Evolutionary conservation across 2,113 vertebrate species (phyloP).

Genomic region (Muntiacus muntjak): DNA sequence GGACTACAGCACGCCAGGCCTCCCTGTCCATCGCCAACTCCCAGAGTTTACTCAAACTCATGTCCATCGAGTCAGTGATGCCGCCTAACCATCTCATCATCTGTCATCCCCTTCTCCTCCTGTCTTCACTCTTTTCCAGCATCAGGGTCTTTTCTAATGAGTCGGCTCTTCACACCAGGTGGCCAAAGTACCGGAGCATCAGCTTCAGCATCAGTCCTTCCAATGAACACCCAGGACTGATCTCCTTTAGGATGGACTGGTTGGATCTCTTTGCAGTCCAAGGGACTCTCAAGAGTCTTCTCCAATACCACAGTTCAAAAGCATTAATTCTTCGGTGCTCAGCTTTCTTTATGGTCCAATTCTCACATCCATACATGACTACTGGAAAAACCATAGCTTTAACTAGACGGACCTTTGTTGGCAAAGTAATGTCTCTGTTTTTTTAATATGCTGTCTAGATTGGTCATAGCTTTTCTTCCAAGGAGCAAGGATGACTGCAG

Average conservation of each 20-base stretch:
- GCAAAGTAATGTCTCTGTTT: neutral
- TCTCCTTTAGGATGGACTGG: neutral
- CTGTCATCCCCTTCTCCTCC: neutral
- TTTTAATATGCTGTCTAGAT: neutral
- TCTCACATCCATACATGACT: neutral
- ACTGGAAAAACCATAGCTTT: neutral
- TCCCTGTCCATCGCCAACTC: neutral
- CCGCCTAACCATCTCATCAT: neutral
- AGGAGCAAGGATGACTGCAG: neutral
- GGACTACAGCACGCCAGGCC: neutral
- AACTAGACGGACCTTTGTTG: neutral
- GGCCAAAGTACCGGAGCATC: neutral
- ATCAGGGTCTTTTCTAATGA: neutral
- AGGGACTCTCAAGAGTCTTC: neutral
- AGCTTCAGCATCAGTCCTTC: neutral
- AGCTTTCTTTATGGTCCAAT: neutral
- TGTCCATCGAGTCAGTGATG: neutral
- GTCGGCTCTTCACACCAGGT: rapidly evolving
- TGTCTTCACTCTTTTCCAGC: neutral
- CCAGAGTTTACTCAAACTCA: neutral
- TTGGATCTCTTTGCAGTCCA: neutral
- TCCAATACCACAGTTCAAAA: neutral
- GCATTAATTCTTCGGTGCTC: neutral
- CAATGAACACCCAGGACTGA: neutral
- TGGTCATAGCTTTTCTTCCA: neutral